These are phyloP conservation scores for Drosophila buzzatii DNA, from an alignment of 2,888 invertebrate species.

Conservation along the genomic window DNA sequence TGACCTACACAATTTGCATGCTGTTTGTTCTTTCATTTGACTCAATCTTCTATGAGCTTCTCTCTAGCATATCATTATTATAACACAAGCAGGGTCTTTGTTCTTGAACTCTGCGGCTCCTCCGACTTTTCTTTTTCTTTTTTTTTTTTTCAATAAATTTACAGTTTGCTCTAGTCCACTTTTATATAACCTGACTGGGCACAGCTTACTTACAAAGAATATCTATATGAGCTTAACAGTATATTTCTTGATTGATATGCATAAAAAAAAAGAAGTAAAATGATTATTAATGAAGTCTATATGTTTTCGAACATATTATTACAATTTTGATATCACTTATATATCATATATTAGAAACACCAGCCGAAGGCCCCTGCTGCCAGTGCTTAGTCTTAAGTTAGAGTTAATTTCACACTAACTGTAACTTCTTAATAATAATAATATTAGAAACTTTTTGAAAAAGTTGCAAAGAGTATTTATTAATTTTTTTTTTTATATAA, in stretches of 20 bases:
- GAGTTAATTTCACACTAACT: no score
- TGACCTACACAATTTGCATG: slow-evolving; percentile 53
- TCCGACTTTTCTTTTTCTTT: not conserved
- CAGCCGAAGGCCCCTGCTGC: no score
- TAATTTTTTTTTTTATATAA: no score
- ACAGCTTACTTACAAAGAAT: not conserved
- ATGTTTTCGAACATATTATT: no score
- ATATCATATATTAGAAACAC: no score
- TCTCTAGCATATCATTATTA: slow-evolving; percentile 6
- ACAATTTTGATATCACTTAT: no score
- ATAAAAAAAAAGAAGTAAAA: no score
- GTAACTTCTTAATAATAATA: no score
- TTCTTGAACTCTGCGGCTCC: slow-evolving; percentile 15
- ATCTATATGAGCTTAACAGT: not conserved
- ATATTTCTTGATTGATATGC: no score
- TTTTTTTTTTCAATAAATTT: slow-evolving; percentile 12
- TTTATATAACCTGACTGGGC: slow-evolving; percentile 1
- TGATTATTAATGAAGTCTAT: not conserved
- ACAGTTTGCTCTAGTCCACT: slow-evolving; percentile 17
- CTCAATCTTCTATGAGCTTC: slow-evolving; percentile 8
- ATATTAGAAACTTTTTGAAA: no score
- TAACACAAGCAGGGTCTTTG: slow-evolving; percentile 44
- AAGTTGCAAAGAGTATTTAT: no score
- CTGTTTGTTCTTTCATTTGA: slow-evolving; percentile 16
- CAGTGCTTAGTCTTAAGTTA: no score